Evolutionary conservation across 2,113 vertebrate species (phyloP), one percentile per base, ranked within the genome.

Genomic region (Prietella phreatophila): DNA sequence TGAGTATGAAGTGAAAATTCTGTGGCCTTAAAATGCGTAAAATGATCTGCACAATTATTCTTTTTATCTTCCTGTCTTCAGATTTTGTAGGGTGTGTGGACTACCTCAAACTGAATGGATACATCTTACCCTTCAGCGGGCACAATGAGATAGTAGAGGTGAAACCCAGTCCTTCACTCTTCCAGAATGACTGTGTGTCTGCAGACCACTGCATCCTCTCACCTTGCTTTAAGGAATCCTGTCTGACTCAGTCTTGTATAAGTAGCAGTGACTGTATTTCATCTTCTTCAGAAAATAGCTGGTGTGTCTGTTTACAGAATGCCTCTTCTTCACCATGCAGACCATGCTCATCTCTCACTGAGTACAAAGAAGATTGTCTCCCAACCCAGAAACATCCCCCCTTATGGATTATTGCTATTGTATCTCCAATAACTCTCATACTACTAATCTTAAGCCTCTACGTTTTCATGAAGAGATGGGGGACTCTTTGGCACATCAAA

Each of bases 81-180:
- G 95, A 94, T 30, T 95, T 95, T 87, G 90, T 55, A 79, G 95
- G 95, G 7, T 96, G 95, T 88, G 91, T 96, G 88, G 93, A 94
- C 84, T 92, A 94, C 78, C 87, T 96, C 61, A 93, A 85, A n/a
- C 89, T 94, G 60, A 93, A 84, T 0, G 91, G 92, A 50, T 84
- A 92, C 81, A 83, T 88, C 55, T 90, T 96, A 65, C 92, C 94
- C 5, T 81, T 94, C 91, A 92, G 86, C 0, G 93, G 94, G 73
- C 91, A 69, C 84, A 94, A 91, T 90, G 50, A 89, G 36, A 91
- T 91, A 87, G 92, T 93, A 39, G 92, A 95, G 60, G 87, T 91
- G 5, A 89, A 60, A 84, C 93, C 93, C 3, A 95, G 93, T 85
- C 73, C 85, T 0, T 89, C 79, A 76, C 90, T 94, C 1, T n/a